Percentiles rank a stretch among this genome's conserved stretches.
These are phyloP conservation scores for Rhipidura dahli DNA, from an alignment of 2,113 vertebrate species.

Conservation along the genomic window DNA sequence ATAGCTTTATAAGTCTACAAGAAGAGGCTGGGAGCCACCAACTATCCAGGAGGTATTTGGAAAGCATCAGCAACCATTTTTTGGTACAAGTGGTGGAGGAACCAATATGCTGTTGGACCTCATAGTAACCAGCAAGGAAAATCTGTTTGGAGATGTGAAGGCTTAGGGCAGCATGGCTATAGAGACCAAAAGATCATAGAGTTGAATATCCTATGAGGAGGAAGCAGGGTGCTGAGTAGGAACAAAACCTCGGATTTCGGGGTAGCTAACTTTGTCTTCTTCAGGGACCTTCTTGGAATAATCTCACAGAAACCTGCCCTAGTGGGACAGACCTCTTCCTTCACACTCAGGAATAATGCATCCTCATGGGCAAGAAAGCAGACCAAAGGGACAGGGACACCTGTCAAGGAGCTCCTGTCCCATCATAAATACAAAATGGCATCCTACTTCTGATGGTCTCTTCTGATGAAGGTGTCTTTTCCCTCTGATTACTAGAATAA, in stretches of 20 bases:
- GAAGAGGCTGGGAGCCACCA: background rate
- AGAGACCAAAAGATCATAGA: background rate
- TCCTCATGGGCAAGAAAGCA: background rate
- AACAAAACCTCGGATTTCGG: background rate
- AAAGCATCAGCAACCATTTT: background rate
- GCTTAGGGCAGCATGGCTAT: background rate
- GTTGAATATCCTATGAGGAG: background rate
- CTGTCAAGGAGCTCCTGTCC: background rate
- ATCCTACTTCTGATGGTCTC: background rate
- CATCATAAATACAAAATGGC: background rate
- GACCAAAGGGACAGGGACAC: background rate
- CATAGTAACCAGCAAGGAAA: background rate
- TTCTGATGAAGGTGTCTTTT: background rate
- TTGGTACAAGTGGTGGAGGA: background rate
- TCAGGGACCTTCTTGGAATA: background rate
- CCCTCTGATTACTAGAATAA: background rate
- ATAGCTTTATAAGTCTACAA: background rate
- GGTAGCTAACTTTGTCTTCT: background rate
- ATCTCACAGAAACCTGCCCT: background rate
- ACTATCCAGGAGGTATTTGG: background rate
- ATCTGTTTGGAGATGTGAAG: background rate
- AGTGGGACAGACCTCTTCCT: background rate
- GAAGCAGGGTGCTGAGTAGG: background rate
- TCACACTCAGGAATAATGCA: background rate
- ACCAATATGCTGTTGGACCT: background rate